phyloP scores from a whole-genome alignment of 1,140 invertebrate species.

The Drosophila varians region DNA sequence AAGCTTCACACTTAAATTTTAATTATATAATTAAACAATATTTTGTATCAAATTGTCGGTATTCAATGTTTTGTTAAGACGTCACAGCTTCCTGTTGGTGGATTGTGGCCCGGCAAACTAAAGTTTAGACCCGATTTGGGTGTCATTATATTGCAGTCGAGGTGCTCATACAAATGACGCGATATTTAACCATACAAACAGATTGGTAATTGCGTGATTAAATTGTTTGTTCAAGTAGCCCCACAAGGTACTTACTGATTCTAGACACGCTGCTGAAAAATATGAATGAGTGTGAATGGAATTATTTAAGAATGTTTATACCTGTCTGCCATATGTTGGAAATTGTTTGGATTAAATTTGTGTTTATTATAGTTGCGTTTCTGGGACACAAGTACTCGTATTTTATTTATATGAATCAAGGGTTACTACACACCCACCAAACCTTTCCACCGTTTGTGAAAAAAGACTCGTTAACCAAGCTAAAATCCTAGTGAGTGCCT shows the following conservation, averaged over 20 bases:
- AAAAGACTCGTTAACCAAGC: no score
- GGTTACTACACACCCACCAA: no score
- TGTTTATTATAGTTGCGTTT: no score
- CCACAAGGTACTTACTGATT: slow-evolving; percentile 8
- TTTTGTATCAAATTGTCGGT: slow-evolving; percentile 10
- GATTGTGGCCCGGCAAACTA: slow-evolving; percentile 22
- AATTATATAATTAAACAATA: slow-evolving; percentile 30
- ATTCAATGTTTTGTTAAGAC: slow-evolving; percentile 27
- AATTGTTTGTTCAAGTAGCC: slow-evolving; percentile 14
- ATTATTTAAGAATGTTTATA: slow-evolving; percentile 7
- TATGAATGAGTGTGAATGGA: neutral
- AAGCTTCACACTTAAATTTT: slow-evolving; percentile 19
- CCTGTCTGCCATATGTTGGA: slow-evolving; percentile 32
- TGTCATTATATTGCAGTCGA: slow-evolving; percentile 62
- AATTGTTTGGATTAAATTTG: neutral
- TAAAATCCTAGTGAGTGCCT: no score
- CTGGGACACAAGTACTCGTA: neutral
- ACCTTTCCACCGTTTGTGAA: no score
- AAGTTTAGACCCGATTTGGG: slow-evolving; percentile 58
- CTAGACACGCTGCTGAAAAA: slow-evolving; percentile 12
- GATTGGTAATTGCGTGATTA: slow-evolving; percentile 35
- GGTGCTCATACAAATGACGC: slow-evolving; percentile 61
- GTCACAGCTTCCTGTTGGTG: slow-evolving; percentile 59
- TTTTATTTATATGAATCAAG: no score
- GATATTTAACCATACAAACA: slow-evolving; percentile 30